Evolutionary conservation across 2,797 vertebrate species (phyloP).

Genomic region (Sardinella longiceps): DNA sequence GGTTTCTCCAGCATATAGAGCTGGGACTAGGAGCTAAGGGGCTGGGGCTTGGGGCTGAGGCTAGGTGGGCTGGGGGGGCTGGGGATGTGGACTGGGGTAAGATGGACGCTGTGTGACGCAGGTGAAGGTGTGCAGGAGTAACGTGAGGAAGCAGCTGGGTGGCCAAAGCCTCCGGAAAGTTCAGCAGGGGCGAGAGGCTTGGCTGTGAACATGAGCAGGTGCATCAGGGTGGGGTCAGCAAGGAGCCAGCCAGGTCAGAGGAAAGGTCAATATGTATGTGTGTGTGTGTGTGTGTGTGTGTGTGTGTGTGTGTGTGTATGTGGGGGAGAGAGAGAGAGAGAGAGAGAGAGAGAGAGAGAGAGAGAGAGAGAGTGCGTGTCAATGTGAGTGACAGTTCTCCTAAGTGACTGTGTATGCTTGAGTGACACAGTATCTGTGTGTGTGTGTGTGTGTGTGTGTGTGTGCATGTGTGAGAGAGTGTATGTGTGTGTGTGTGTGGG

Average conservation of each 20-base stretch:
- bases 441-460: not conserved
- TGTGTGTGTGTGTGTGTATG: conserved; percentile 8
- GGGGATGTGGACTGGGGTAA: not conserved
- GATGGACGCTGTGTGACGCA: not conserved
- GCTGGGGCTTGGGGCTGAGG: too few relatives aligned
- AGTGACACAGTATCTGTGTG: not conserved
- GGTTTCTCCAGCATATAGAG: too few relatives aligned
- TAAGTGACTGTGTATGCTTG: conserved; percentile 25
- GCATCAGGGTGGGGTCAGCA: conserved; percentile 36
- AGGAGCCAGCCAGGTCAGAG: conserved; percentile 30
- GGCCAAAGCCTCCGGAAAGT: not conserved
- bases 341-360: too few relatives aligned
- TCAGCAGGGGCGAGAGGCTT: conserved; percentile 36
- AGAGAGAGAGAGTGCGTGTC: not conserved
- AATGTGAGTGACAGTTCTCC: not conserved
- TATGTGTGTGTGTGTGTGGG: too few relatives aligned
- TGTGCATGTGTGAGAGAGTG: not conserved
- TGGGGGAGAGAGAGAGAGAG: too few relatives aligned
- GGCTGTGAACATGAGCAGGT: conserved; percentile 26
- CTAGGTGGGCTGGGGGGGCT: not conserved
- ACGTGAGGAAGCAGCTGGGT: not conserved
- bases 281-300: conserved; percentile 20
- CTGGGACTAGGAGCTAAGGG: too few relatives aligned
- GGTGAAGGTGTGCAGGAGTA: not conserved
- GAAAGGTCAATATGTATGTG: conserved; percentile 9